phyloP scores from a whole-genome alignment of 1,140 invertebrate species.

The Idris sp. region DNA sequence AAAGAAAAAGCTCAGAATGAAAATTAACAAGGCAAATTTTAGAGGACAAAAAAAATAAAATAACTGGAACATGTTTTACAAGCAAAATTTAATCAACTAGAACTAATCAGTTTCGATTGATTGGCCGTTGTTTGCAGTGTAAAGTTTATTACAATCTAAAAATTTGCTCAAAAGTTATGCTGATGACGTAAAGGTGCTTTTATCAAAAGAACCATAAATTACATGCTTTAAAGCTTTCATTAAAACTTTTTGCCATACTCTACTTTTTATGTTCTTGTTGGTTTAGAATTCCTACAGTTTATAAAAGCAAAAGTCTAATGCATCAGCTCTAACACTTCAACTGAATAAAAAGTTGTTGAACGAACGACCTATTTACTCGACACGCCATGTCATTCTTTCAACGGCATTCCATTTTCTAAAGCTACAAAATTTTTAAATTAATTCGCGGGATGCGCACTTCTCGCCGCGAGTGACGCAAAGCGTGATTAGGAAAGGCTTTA shows the following conservation, averaged over 20 bases:
- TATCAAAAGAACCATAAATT: constrained; percentile 49
- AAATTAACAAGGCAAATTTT: too few species aligned
- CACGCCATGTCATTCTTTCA: constrained; percentile 2
- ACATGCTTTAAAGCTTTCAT: constrained; percentile 43
- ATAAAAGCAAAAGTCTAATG: constrained; percentile 29
- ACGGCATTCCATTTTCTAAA: constrained; percentile 4
- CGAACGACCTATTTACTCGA: too few species aligned
- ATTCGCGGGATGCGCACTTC: neutral
- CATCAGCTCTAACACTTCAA: constrained; percentile 14
- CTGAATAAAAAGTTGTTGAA: constrained; percentile 15
- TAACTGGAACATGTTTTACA: too few species aligned
- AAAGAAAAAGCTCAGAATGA: too few species aligned
- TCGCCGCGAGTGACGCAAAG: constrained; percentile 1
- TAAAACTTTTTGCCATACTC: constrained; percentile 32
- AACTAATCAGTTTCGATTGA: constrained; percentile 13
- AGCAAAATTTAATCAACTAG: too few species aligned
- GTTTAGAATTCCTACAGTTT: constrained; percentile 40
- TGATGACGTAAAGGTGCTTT: constrained; percentile 28
- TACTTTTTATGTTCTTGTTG: constrained; percentile 38
- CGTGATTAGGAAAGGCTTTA: constrained; percentile 30
- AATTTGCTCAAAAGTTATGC: constrained; percentile 32
- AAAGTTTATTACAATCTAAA: constrained; percentile 25
- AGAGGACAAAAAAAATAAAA: too few species aligned
- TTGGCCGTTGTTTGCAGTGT: constrained; percentile 7
- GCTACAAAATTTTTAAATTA: constrained; percentile 13